phyloP scores from a whole-genome alignment of 2,797 vertebrate species.

The Eutrigla gurnardus region DNA sequence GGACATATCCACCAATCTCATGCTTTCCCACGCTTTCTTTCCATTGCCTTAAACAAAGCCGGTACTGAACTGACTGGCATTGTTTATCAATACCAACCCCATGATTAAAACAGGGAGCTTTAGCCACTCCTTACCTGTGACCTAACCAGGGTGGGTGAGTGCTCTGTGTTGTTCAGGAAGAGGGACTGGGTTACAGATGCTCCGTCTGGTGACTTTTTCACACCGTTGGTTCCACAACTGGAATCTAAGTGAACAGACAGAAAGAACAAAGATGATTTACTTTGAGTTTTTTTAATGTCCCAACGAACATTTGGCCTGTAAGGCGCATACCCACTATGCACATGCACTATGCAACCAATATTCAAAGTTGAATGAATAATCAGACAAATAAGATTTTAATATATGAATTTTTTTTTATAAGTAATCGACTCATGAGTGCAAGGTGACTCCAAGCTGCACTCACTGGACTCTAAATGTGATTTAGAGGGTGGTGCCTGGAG shows the following conservation, averaged over 20 bases:
- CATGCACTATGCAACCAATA: background rate
- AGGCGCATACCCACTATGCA: conserved; percentile 2
- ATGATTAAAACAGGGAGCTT: background rate
- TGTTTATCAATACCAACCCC: conserved; percentile 3
- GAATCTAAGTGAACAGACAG: conserved; percentile 83
- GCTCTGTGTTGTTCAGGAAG: conserved; percentile 85
- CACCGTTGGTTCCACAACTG: conserved; percentile 95
- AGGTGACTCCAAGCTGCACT: conserved; percentile 60
- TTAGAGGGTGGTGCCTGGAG: conserved; percentile 94
- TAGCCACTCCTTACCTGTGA: conserved; percentile 75
- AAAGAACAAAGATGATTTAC: background rate
- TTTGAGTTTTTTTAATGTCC: background rate
- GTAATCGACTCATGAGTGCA: conserved; percentile 15
- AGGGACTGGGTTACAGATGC: conserved; percentile 70
- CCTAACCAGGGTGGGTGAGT: conserved; percentile 75
- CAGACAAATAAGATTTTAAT: conserved; percentile 7
- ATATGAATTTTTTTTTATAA: conserved; percentile 6
- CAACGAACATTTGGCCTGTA: background rate
- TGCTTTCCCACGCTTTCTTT: background rate
- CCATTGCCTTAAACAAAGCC: conserved; percentile 11
- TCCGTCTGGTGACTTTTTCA: conserved; percentile 87
- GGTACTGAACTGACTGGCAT: background rate
- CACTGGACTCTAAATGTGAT: conserved; percentile 90
- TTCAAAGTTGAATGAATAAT: conserved; percentile 7
- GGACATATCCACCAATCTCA: conserved; percentile 16